A percentile compares a stretch with the other conserved stretches of the same genome.
Conservation (phyloP, 2,888 invertebrate species). For the Noctuana brunneofusca region DNA sequence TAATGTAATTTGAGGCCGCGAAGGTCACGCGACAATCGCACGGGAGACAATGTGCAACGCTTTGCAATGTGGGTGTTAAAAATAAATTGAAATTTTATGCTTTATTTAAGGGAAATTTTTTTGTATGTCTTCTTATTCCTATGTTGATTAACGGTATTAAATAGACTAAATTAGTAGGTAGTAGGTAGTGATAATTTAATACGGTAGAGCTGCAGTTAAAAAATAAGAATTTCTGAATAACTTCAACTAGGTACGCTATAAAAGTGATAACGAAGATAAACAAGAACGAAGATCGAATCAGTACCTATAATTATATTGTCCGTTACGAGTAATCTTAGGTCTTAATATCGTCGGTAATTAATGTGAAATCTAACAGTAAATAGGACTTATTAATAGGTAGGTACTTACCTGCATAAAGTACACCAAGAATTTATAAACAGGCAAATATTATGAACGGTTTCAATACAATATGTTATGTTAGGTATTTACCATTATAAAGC, state of each 20-base stretch:
- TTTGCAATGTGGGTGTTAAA: slow-evolving; percentile 16
- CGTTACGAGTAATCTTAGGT: slow-evolving; percentile 5
- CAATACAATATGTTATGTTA: slow-evolving; percentile 1
- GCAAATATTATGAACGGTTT: slow-evolving; percentile 5
- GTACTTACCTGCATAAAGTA: not conserved
- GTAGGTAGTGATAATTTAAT: no score
- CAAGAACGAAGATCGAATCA: not conserved
- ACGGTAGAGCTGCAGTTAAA: no score
- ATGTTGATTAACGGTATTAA: no score
- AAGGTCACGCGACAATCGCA: slow-evolving; percentile 25
- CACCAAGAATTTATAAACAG: not conserved
- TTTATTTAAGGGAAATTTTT: no score
- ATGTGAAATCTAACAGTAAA: slow-evolving; percentile 29
- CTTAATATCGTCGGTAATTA: slow-evolving; percentile 22
- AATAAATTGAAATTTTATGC: slow-evolving; percentile 7
- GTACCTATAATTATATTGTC: not conserved
- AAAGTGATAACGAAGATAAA: not conserved
- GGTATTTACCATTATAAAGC: slow-evolving; percentile 20
- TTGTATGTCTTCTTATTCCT: no score
- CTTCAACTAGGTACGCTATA: not conserved
- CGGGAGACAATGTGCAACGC: slow-evolving; percentile 2
- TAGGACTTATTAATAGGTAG: not conserved
- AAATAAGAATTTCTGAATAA: not conserved
- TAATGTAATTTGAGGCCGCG: slow-evolving; percentile 28
- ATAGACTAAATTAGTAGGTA: no score